Evolutionary conservation across 2,888 invertebrate genomes (phyloP).

Genomic region (Epirrhoe tristata): DNA sequence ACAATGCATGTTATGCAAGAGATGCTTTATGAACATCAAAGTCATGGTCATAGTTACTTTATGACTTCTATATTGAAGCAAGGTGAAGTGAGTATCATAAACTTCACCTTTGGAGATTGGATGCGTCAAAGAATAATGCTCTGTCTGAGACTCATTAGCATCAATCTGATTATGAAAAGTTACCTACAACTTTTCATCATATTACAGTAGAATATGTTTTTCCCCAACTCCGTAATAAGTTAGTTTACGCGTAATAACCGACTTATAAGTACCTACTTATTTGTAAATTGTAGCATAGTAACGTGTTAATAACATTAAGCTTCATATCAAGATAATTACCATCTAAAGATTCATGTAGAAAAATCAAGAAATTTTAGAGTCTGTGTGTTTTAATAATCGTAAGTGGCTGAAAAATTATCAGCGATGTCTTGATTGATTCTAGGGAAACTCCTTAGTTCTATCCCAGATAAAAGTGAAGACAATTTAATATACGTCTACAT

Average conservation of each 20-base stretch:
- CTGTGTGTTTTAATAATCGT: background rate
- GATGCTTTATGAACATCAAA: constrained; percentile 47
- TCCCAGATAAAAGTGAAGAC: no score
- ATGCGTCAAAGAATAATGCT: background rate
- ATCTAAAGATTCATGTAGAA: no score
- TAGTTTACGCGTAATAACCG: background rate
- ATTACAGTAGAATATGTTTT: background rate
- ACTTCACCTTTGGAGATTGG: background rate
- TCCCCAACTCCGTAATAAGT: background rate
- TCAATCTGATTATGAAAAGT: background rate
- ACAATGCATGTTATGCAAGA: constrained; percentile 52
- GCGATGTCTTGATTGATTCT: no score
- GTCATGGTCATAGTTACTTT: constrained; percentile 17
- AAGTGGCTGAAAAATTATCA: background rate
- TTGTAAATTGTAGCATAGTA: background rate
- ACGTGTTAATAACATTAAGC: background rate
- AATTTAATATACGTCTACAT: no score
- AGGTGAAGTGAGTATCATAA: no score
- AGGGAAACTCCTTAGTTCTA: no score
- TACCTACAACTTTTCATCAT: no score
- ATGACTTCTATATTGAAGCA: constrained; percentile 4
- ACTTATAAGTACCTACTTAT: background rate
- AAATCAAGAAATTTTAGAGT: no score
- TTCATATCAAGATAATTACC: no score
- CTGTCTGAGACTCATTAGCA: background rate